phyloP scores from a whole-genome alignment of 2,888 invertebrate species.

The Rotaria macrura region DNA sequence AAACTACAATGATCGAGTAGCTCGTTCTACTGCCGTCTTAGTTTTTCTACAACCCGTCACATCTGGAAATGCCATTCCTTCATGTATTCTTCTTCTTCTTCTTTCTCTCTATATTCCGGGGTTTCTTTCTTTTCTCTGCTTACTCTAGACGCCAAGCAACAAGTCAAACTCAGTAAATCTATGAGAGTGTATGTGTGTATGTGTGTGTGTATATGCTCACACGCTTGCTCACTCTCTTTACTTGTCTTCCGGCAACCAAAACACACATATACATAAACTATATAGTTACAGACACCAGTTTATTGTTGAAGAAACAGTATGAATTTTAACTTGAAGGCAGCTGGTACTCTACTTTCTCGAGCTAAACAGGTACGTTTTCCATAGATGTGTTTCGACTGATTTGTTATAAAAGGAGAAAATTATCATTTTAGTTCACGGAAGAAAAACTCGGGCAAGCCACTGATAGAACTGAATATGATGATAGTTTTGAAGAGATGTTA shows the following conservation, averaged over 20 bases:
- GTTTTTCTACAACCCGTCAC: not conserved
- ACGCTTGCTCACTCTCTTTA: not conserved
- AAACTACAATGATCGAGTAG: not conserved
- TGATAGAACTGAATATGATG: conserved; percentile 74
- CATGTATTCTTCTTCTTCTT: not conserved
- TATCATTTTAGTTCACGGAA: conserved; percentile 64
- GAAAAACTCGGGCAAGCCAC: conserved; percentile 74
- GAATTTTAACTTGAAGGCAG: not conserved
- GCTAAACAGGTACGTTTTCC: not conserved
- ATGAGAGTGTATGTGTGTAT: not conserved
- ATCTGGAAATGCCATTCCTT: not conserved
- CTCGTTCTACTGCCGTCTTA: not conserved
- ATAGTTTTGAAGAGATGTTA: conserved; percentile 73
- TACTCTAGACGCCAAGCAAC: not conserved
- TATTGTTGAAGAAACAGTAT: not conserved
- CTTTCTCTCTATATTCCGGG: not conserved
- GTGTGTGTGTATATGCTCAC: not conserved
- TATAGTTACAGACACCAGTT: not conserved
- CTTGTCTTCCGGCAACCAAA: not conserved
- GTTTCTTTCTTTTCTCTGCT: not conserved
- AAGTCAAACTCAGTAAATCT: not conserved
- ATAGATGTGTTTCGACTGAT: not conserved
- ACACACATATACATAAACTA: not conserved
- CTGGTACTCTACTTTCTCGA: not conserved
- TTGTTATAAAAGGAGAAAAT: not conserved